A percentile compares a stretch with the other conserved stretches of the same genome.
Conservation (phyloP, 2,888 invertebrate species). For the Seira sanloemensis region DNA sequence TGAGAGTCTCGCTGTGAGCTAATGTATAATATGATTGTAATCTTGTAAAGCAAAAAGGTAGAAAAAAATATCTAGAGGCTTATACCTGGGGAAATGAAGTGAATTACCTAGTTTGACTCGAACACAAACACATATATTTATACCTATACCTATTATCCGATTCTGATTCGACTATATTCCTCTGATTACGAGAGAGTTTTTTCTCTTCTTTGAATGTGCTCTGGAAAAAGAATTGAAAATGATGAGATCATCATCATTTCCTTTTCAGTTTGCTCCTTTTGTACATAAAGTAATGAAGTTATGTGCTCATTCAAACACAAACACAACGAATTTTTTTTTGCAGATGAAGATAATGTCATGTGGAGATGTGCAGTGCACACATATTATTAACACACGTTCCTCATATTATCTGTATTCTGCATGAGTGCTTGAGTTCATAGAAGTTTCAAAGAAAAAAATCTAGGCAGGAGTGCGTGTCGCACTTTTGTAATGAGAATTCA, state of each 20-base stretch:
- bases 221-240: background rate
- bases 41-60: slow-evolving; percentile 1
- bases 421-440: background rate
- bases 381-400: background rate
- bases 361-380: background rate
- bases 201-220: background rate
- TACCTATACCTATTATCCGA: too few relatives aligned
- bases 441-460: too few relatives aligned
- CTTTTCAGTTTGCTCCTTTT: too few relatives aligned
- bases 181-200: background rate
- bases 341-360: background rate
- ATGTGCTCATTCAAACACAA: background rate
- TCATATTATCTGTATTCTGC: background rate
- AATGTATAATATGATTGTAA: slow-evolving; percentile 1
- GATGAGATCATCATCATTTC: background rate
- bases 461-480: too few relatives aligned
- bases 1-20: background rate
- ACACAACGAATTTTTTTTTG: background rate
- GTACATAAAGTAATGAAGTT: background rate
- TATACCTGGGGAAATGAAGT: background rate
- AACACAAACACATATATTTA: too few relatives aligned
- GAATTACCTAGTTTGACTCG: background rate
- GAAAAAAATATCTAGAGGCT: too few relatives aligned
- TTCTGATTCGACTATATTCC: background rate
- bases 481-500: too few relatives aligned